These are phyloP conservation scores for Aspidoscelis tigris DNA, from an alignment of 2,113 vertebrate species.

Conservation along the genomic window DNA sequence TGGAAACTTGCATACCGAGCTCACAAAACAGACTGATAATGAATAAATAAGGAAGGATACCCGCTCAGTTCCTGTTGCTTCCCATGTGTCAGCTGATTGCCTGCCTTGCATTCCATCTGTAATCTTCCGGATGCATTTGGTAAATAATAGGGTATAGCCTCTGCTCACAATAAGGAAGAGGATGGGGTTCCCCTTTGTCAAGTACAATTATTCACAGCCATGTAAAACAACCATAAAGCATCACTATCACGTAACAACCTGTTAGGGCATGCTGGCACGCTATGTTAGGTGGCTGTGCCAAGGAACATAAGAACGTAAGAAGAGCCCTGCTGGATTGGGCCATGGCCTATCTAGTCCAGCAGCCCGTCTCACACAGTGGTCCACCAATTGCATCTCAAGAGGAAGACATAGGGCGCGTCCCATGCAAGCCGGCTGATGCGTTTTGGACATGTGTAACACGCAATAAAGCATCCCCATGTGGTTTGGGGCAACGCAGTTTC, in stretches of 20 bases:
- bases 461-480: too few species aligned
- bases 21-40: slow-evolving; percentile 72
- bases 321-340: too few species aligned
- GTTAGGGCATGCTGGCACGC: slow-evolving; percentile 7
- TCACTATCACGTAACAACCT: slow-evolving; percentile 17
- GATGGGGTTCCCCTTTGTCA: slow-evolving; percentile 56
- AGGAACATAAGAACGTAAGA: neutral
- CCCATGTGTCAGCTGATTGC: slow-evolving; percentile 67
- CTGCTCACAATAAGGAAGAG: slow-evolving; percentile 52
- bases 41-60: slow-evolving; percentile 84
- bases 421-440: too few species aligned
- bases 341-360: too few species aligned
- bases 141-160: slow-evolving; percentile 64
- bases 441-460: too few species aligned
- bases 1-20: slow-evolving; percentile 66
- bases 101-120: slow-evolving; percentile 65
- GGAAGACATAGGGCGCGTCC: too few species aligned
- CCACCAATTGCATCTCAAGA: too few species aligned
- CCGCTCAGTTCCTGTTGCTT: slow-evolving; percentile 74
- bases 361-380: too few species aligned
- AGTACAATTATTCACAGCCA: slow-evolving; percentile 60
- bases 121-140: slow-evolving; percentile 40
- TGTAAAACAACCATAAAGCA: slow-evolving; percentile 42
- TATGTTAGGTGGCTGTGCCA: slow-evolving; percentile 24
- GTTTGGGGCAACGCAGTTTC: too few species aligned